A percentile compares a stretch with the other conserved stretches of the same genome.
Evolutionary conservation across 2,888 invertebrate species (phyloP).

Genomic region (Macrosoma leucophasiata): DNA sequence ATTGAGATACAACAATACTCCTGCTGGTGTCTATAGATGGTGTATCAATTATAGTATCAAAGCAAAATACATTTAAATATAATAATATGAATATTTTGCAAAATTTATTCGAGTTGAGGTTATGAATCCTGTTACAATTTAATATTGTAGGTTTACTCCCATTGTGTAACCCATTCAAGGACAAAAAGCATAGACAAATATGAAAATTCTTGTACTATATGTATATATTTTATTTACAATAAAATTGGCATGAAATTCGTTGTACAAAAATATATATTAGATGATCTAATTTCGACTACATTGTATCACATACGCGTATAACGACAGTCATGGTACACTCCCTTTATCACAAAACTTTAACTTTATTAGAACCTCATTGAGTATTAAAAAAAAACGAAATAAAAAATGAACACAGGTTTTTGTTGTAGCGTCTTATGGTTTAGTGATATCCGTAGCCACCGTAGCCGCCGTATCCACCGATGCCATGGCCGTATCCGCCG

Average conservation of each 20-base stretch:
- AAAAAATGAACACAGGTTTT: neutral
- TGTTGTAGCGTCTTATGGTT: slow-evolving; percentile 4
- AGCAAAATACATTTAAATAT: too few relatives aligned
- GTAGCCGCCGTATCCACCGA: slow-evolving; percentile 25
- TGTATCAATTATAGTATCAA: too few relatives aligned
- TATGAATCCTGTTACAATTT: too few relatives aligned
- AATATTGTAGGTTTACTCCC: too few relatives aligned
- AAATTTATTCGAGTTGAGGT: too few relatives aligned
- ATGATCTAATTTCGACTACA: too few relatives aligned
- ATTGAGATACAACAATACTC: too few relatives aligned
- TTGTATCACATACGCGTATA: too few relatives aligned
- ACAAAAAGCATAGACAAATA: slow-evolving; percentile 23
- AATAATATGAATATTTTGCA: too few relatives aligned
- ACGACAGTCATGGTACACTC: slow-evolving; percentile 15
- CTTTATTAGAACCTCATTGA: slow-evolving; percentile 9
- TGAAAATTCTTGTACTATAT: slow-evolving; percentile 15
- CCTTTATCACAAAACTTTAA: slow-evolving; percentile 8
- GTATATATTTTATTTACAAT: slow-evolving; percentile 49
- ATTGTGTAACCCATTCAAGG: too few relatives aligned
- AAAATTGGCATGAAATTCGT: slow-evolving; percentile 37
- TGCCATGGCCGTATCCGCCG: slow-evolving; percentile 38
- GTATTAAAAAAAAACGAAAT: slow-evolving; percentile 8
- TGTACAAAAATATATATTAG: slow-evolving; percentile 31
- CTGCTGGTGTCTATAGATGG: too few relatives aligned
- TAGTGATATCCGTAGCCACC: slow-evolving; percentile 45